A percentile compares a stretch with the other conserved stretches of the same genome.
phyloP scores from a whole-genome alignment of 2,113 vertebrate genomes.

The Cromileptes altivelis region DNA sequence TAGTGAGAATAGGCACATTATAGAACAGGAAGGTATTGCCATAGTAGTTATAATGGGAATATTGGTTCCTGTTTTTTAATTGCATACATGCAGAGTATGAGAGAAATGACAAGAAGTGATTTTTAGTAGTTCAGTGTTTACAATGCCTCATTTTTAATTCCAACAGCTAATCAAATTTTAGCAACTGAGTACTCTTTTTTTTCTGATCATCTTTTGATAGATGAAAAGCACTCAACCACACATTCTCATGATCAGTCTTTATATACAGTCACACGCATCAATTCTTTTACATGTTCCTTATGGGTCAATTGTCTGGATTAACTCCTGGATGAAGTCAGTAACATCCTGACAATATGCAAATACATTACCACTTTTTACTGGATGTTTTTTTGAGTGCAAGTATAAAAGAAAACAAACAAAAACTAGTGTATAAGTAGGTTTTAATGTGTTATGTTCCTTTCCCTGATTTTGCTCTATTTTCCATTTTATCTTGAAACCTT shows the following conservation, averaged over 20 bases:
- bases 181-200: too few relatives aligned
- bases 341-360: background rate
- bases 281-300: background rate
- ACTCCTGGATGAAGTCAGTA: background rate
- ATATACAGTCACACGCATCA: background rate
- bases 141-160: background rate
- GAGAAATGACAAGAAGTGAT: background rate
- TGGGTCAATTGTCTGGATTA: background rate
- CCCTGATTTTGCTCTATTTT: background rate
- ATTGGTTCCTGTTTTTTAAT: background rate
- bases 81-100: slow-evolving; percentile 4
- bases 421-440: too few relatives aligned
- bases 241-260: background rate
- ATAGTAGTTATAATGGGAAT: background rate
- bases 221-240: background rate
- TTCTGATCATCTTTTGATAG: background rate
- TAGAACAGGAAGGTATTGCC: background rate
- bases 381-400: background rate
- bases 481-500: background rate
- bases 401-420: too few relatives aligned
- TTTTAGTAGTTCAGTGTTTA: background rate
- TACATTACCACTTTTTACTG: background rate
- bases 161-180: background rate
- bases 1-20: background rate
- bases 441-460: background rate